Conservation (phyloP, 2,797 vertebrate genomes). For the Emydoidea blandingii region DNA sequence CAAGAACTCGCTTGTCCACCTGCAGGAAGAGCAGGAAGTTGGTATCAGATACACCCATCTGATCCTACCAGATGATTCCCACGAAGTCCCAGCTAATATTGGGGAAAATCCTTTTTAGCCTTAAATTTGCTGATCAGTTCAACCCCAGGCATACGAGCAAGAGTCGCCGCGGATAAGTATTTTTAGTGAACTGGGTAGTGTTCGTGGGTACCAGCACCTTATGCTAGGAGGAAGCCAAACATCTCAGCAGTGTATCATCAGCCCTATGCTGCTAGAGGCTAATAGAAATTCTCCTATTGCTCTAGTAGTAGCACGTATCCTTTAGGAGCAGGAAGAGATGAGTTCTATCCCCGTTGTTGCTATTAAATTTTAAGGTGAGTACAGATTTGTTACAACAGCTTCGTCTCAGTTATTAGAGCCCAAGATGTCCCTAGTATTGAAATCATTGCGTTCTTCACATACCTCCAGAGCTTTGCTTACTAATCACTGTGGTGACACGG, state of each 20-base stretch:
- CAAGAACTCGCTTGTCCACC: background rate
- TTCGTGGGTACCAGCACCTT: background rate
- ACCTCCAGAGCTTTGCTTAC: background rate
- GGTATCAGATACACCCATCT: background rate
- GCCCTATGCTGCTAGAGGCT: background rate
- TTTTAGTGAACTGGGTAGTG: background rate
- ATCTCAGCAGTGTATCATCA: background rate
- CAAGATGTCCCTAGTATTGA: background rate
- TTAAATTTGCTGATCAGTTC: background rate
- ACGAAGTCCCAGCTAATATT: background rate
- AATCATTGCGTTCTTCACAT: background rate
- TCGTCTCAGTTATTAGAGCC: background rate
- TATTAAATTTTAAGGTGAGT: background rate
- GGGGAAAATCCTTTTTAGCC: background rate
- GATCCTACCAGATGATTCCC: background rate
- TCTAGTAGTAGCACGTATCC: background rate
- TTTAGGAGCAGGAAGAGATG: background rate
- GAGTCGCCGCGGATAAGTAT: background rate
- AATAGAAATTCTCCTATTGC: background rate
- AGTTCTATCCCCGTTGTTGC: background rate
- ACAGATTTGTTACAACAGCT: background rate
- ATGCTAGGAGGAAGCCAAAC: background rate
- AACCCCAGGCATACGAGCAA: background rate
- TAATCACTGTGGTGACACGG: background rate
- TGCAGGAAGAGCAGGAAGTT: background rate